Base-by-base conservation (phyloP, 2,888 invertebrate species). In the Cheilosia vernalis region DNA sequence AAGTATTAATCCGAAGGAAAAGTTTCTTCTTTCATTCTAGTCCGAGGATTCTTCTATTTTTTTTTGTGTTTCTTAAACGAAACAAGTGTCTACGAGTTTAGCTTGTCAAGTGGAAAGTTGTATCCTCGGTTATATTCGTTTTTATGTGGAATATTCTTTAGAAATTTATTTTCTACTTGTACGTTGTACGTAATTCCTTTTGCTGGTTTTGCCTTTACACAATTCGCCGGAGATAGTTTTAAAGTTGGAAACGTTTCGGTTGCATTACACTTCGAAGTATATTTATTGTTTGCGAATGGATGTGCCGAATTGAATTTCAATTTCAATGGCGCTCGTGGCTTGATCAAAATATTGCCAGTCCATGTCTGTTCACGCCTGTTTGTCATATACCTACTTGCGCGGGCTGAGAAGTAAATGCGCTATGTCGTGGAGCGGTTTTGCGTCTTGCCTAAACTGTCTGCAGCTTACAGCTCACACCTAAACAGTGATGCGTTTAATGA, bases 81-180 rank as follows among this genome's bases (percentile, higher is more conserved):
- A 83, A 83, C 82, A 83, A 83, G 82, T 83, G 82, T 83, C 82
- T 83, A 60, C 77, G 82, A 83, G 77, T 67, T 83, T 61, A 77
- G 82, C 77, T 77, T 83, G 82, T 77, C 82, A 77, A 83, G 82
- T 83, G 77, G 66, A 77, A 83, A 83, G 77, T 83, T 83, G 77
- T 77, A 83, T 82, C 66, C 51, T 76, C 64, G 76, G 82, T 82
- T 82, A 82, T 82, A 76, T 82, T 64, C 64, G 63, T 82, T 77
- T 82, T 77, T 64, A 49, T 77, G 64, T 70, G 66, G 61, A 55
- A 72, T 77, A 67, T 64, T 64, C 76, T 63, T 58, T 81, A 53
- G 0, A 66, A 53, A 66, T 61, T 33, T 47, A 37, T 40, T 60
- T 61, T 10, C 9, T 47, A 42, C 21, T 21, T 37, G 49, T 58